phyloP scores from a whole-genome alignment of 2,113 vertebrate genomes.

The Furnarius figulus region DNA sequence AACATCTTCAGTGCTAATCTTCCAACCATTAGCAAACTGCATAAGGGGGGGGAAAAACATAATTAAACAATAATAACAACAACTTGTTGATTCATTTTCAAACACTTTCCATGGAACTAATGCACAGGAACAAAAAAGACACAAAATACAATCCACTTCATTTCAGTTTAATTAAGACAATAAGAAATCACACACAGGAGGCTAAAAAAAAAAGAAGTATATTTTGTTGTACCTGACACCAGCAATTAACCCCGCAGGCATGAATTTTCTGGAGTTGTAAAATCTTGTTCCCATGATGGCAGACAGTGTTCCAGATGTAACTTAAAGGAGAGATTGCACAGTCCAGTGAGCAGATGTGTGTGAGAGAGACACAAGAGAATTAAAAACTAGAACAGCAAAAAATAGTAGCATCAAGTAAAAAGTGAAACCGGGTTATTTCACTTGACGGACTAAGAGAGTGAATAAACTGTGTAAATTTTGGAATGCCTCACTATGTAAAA shows the following conservation, averaged over 20 bases:
- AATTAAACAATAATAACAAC: neutral
- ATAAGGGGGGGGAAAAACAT: neutral
- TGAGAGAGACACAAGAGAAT: neutral
- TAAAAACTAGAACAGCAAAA: neutral
- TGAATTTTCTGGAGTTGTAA: slow-evolving; percentile 90
- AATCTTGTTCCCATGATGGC: slow-evolving; percentile 93
- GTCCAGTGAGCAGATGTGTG: neutral
- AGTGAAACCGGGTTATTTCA: neutral
- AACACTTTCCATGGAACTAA: neutral
- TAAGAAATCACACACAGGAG: neutral
- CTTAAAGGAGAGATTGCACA: slow-evolving; percentile 67
- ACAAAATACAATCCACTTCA: neutral
- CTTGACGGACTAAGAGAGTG: neutral
- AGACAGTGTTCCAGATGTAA: slow-evolving; percentile 86
- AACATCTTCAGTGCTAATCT: slow-evolving; percentile 84
- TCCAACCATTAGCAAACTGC: slow-evolving; percentile 90
- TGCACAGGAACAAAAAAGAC: neutral
- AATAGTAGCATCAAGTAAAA: neutral
- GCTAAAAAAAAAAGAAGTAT: neutral
- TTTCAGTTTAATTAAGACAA: neutral
- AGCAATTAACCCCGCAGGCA: slow-evolving; percentile 94
- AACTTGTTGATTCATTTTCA: neutral
- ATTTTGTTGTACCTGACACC: slow-evolving; percentile 84
- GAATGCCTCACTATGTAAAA: neutral
- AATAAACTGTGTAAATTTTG: neutral